phyloP scores from a whole-genome alignment of 1,140 invertebrate species.

The Drosophila bifasciata region DNA sequence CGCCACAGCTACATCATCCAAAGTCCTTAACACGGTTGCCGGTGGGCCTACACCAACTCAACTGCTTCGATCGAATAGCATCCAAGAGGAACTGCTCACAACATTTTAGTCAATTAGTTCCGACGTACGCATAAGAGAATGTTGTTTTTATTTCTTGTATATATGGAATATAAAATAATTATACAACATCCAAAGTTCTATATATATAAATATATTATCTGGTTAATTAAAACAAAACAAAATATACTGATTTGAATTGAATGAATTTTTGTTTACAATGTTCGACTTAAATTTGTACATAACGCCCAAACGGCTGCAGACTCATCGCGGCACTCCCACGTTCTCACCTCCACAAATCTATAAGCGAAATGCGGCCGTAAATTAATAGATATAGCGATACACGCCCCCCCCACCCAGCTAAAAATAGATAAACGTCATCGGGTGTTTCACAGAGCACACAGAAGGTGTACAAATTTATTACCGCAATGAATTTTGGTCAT shows the following conservation, averaged over 20 bases:
- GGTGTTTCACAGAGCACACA: no score
- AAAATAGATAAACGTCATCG: no score
- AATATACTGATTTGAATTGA: conserved; percentile 14
- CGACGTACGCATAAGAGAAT: conserved; percentile 54
- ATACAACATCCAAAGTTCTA: conserved; percentile 48
- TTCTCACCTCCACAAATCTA: no score
- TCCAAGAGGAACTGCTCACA: conserved; percentile 91
- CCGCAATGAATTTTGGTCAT: no score
- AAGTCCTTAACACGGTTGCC: conserved; percentile 84
- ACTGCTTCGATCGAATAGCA: conserved; percentile 90
- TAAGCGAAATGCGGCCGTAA: no score
- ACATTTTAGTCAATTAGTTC: conserved; percentile 73
- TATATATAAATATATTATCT: conserved; percentile 55
- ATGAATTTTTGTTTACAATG: conserved; percentile 13
- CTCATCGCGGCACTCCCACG: conserved; percentile 16
- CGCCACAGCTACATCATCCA: conserved; percentile 86
- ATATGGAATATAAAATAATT: conserved; percentile 56
- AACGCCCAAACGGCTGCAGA: not conserved
- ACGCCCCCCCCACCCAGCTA: no score
- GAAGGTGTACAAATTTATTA: no score
- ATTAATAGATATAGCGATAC: no score
- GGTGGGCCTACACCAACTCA: conserved; percentile 85
- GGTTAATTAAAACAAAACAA: conserved; percentile 42
- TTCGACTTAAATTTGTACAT: not conserved
- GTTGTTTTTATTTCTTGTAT: conserved; percentile 64